Evolutionary conservation across 1,140 invertebrate species (phyloP), one percentile per base, ranked within the genome.

Genomic region (Holcopasites calliopsidis): DNA sequence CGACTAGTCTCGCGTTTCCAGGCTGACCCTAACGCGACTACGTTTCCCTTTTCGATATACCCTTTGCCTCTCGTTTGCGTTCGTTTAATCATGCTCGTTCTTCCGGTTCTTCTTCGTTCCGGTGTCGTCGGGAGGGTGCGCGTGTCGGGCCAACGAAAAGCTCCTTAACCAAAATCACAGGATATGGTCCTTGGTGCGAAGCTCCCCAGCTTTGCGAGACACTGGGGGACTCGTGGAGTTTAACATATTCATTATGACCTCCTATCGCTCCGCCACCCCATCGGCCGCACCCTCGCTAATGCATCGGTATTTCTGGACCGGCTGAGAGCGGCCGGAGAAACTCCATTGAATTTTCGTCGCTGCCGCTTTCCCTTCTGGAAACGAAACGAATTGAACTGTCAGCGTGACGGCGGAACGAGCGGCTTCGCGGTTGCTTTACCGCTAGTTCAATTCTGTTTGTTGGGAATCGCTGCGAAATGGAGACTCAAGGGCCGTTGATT

Each of bases 171-270:
- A 35, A 50, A 50, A 31, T 62, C 42, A 26, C 13, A n/a, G 35
- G 21, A 21, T 42, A 8, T 8, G 21, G 6, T 49, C 11, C 28
- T 50, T 35, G 47, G 10, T 31, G 35, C 50, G 35, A 55, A 50
- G 55, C 50, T n/a, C 18, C 18, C 8, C 35, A 28, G 33, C 23
- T 66, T 50, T 35, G 8, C 31, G 49, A 52, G 16, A 52, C 49
- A n/a, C 23, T 10, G 10, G 4, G 35, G 6, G 18, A 18, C 16
- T n/a, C 26, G 28, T 13, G 23, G 6, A 44, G 52, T 69, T 69
- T 69, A 69, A 69, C 66, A 69, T 69, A 69, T 69, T 69, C 66
- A 69, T 69, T 69, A 69, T 44, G 21, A 11, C 2, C 52, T 3
- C 10, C 38, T n/a, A 2, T 13, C 3, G 18, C 5, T 47, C 21